These are phyloP conservation scores for Sylvicola cinctus DNA, from an alignment of 2,888 invertebrate species.

Conservation along the genomic window DNA sequence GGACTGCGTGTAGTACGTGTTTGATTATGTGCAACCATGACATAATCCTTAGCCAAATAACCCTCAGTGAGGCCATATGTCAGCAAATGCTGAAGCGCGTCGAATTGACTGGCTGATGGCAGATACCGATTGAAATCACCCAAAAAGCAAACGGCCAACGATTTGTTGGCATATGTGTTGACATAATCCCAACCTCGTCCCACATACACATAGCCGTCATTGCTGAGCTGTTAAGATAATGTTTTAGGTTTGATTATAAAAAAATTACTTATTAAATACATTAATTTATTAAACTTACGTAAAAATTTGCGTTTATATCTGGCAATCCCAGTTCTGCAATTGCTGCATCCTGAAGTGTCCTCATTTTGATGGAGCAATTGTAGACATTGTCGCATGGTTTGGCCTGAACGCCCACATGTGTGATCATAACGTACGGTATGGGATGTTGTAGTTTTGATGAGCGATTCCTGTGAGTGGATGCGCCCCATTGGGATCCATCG, in stretches of 20 bases:
- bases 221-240: background rate
- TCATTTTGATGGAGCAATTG: background rate
- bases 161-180: background rate
- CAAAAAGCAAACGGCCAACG: background rate
- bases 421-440: background rate
- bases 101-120: background rate
- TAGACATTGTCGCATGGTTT: background rate
- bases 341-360: background rate
- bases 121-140: background rate
- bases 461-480: too few relatives aligned
- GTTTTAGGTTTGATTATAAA: too few relatives aligned
- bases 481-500: too few relatives aligned
- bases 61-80: background rate
- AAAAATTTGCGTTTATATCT: background rate
- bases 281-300: background rate
- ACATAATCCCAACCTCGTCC: background rate
- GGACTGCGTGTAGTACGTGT: background rate
- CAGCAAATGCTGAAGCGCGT: background rate
- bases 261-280: background rate
- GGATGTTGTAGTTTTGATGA: too few relatives aligned
- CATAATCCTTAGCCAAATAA: background rate
- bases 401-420: background rate
- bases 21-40: background rate
- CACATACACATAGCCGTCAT: background rate
- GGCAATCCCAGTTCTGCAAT: background rate